Conservation (phyloP, 2,797 vertebrate genomes). For the Geotrypetes seraphini region DNA sequence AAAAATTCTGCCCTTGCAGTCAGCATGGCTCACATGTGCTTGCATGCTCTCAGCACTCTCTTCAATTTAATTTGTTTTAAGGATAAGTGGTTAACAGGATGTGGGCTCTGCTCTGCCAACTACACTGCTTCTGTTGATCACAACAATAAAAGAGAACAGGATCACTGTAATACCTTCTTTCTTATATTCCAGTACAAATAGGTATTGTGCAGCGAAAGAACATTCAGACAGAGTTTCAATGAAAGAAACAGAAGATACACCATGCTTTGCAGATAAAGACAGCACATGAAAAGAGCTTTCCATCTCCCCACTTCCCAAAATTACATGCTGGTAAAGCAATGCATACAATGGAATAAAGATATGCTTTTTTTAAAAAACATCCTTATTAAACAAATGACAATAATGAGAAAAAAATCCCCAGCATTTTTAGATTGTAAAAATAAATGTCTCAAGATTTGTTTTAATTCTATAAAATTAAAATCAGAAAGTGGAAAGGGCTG, state of each 20-base stretch:
- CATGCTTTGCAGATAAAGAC: constrained; percentile 61
- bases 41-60: too few species aligned
- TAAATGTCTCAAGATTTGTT: constrained; percentile 21
- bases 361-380: constrained; percentile 34
- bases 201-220: constrained; percentile 45
- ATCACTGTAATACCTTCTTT: constrained; percentile 57
- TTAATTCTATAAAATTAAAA: constrained; percentile 25
- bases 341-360: constrained; percentile 54
- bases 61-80: too few species aligned
- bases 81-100: too few species aligned
- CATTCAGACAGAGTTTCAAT: constrained; percentile 49
- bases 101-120: too few species aligned
- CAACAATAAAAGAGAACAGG: constrained; percentile 45
- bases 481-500: constrained; percentile 25
- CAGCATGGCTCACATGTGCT: too few species aligned
- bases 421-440: constrained; percentile 39
- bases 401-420: constrained; percentile 66
- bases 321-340: constrained; percentile 62
- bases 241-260: constrained; percentile 52
- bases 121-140: too few species aligned
- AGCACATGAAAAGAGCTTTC: constrained; percentile 41
- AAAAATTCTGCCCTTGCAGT: too few species aligned
- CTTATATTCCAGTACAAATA: constrained; percentile 45
- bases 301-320: constrained; percentile 42
- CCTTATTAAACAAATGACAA: constrained; percentile 72